Conservation (phyloP, 2,113 vertebrate genomes). For the Hirundichthys speculiger region DNA sequence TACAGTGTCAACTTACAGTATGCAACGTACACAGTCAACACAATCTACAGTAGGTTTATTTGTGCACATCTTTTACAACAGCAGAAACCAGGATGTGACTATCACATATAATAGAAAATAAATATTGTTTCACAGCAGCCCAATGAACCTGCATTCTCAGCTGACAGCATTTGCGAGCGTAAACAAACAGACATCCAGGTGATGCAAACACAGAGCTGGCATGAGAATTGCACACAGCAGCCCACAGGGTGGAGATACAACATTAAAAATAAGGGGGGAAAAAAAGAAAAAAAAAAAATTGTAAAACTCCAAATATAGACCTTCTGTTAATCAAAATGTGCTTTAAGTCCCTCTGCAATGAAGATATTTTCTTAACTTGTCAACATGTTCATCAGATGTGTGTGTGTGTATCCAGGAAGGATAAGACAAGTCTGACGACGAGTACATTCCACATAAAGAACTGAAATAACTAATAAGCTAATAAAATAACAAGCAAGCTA, state of each 20-base stretch:
- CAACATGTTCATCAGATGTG: neutral
- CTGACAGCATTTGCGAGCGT: conserved; percentile 25
- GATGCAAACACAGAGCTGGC: conserved; percentile 30
- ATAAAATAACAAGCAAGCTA: too few species aligned
- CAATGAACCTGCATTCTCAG: conserved; percentile 2
- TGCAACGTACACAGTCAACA: conserved; percentile 8
- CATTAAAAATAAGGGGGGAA: neutral
- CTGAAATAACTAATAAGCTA: too few species aligned
- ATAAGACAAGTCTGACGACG: too few species aligned
- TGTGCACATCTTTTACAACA: conserved; percentile 52
- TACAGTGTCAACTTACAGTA: neutral
- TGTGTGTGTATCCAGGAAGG: too few species aligned
- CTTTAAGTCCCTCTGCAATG: neutral
- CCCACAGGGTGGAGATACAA: neutral
- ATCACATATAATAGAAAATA: conserved; percentile 29
- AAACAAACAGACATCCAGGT: conserved; percentile 29
- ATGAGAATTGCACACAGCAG: neutral
- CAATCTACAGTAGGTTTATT: conserved; percentile 30
- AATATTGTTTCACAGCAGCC: conserved; percentile 51
- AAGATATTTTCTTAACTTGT: too few species aligned
- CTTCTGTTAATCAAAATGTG: neutral
- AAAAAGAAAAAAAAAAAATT: neutral
- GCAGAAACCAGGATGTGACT: conserved; percentile 16
- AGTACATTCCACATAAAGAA: too few species aligned
- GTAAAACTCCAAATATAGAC: neutral